Percentiles rank a stretch among this genome's conserved stretches.
Evolutionary conservation across 2,797 vertebrate genomes (phyloP).

Genomic region (Phrynocephalus guinanensis): DNA sequence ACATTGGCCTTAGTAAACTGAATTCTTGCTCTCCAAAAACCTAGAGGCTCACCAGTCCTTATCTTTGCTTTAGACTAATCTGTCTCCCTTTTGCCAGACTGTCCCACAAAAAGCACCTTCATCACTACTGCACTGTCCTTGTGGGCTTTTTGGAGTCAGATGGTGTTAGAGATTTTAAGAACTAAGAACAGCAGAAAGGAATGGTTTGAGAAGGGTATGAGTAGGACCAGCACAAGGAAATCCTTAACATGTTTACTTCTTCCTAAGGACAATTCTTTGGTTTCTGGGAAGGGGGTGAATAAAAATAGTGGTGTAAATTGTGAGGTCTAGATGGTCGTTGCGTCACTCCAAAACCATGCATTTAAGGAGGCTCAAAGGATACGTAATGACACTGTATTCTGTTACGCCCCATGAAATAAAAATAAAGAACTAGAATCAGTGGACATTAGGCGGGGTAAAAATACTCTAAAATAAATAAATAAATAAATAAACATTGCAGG

Average conservation of each 20-base stretch:
- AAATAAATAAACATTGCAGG: neutral
- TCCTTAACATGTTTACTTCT: neutral
- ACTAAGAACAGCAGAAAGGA: neutral
- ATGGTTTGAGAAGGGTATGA: neutral
- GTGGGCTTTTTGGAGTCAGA: neutral
- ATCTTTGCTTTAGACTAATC: neutral
- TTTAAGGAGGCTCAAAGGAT: neutral
- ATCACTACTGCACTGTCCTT: neutral
- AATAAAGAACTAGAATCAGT: neutral
- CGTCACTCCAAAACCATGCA: neutral
- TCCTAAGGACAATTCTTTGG: neutral
- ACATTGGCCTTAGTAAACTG: neutral
- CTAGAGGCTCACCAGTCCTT: neutral
- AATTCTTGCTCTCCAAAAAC: neutral
- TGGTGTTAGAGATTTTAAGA: neutral
- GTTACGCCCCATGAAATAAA: neutral
- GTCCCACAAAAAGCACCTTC: neutral
- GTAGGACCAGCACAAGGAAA: neutral
- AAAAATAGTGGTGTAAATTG: too few relatives aligned
- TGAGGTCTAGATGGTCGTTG: neutral
- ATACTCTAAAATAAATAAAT: too few relatives aligned
- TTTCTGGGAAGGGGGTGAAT: neutral
- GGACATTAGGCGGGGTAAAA: neutral
- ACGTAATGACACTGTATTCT: neutral
- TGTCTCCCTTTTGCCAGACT: neutral